These are phyloP conservation scores for Girardinus metallicus DNA, from an alignment of 2,797 vertebrate genomes.

Conservation along the genomic window DNA sequence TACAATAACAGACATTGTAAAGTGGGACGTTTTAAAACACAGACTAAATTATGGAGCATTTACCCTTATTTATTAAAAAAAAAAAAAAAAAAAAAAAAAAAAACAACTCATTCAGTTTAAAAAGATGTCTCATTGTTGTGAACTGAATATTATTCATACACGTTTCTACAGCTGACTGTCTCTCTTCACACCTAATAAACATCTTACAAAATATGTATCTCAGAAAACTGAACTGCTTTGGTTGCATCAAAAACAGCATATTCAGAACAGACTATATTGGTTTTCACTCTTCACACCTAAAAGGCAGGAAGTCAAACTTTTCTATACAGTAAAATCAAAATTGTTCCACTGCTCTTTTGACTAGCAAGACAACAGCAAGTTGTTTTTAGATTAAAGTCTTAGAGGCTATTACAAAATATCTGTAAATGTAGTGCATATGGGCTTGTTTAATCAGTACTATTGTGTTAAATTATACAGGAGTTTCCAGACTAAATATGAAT, in stretches of 20 bases:
- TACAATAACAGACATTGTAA: background rate
- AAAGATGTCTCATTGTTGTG: background rate
- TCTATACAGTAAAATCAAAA: background rate
- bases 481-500: conserved; percentile 4
- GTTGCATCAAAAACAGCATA: background rate
- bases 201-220: background rate
- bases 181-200: background rate
- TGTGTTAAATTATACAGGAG: background rate
- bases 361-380: background rate
- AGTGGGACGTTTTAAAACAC: background rate
- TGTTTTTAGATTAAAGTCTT: background rate
- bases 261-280: background rate
- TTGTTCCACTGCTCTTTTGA: background rate
- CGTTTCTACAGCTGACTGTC: background rate
- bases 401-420: background rate
- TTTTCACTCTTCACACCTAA: background rate
- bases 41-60: background rate
- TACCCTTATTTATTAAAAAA: background rate
- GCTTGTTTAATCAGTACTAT: background rate
- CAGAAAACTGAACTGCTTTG: background rate
- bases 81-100: too few relatives aligned
- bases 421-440: background rate
- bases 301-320: background rate
- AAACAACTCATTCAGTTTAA: background rate
- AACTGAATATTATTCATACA: background rate